Conservation (phyloP, 2,113 vertebrate genomes). For the Myotis lucifugus region DNA sequence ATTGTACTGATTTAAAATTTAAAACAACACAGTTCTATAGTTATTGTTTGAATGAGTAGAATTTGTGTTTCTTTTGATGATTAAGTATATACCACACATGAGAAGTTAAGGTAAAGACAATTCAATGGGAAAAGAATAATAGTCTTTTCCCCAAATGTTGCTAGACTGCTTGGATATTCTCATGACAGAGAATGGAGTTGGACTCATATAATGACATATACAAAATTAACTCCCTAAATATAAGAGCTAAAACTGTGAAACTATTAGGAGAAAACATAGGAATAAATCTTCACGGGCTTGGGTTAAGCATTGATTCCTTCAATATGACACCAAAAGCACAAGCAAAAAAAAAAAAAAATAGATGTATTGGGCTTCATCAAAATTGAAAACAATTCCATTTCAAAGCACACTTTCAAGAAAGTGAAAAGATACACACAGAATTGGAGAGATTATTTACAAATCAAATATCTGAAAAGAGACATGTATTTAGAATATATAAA, state of each 20-base stretch:
- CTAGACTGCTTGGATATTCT: neutral
- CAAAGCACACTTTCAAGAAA: neutral
- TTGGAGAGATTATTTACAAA: neutral
- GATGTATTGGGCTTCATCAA: neutral
- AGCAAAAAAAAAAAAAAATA: neutral
- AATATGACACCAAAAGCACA: neutral
- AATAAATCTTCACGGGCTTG: neutral
- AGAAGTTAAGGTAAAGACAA: neutral
- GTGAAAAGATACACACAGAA: neutral
- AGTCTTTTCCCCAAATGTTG: neutral
- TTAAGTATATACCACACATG: neutral
- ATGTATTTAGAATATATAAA: neutral
- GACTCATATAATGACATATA: neutral
- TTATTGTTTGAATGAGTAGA: neutral
- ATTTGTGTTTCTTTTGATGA: neutral
- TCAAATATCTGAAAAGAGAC: neutral
- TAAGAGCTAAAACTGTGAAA: neutral
- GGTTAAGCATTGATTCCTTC: neutral
- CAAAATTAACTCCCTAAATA: neutral
- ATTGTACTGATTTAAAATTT: neutral
- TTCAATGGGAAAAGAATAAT: neutral
- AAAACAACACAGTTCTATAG: neutral
- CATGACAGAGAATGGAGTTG: neutral
- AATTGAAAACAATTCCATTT: neutral
- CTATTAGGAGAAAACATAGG: neutral